Evolutionary conservation across 2,797 vertebrate species (phyloP), one percentile per base, ranked within the genome.

Genomic region (Anabas testudineus): DNA sequence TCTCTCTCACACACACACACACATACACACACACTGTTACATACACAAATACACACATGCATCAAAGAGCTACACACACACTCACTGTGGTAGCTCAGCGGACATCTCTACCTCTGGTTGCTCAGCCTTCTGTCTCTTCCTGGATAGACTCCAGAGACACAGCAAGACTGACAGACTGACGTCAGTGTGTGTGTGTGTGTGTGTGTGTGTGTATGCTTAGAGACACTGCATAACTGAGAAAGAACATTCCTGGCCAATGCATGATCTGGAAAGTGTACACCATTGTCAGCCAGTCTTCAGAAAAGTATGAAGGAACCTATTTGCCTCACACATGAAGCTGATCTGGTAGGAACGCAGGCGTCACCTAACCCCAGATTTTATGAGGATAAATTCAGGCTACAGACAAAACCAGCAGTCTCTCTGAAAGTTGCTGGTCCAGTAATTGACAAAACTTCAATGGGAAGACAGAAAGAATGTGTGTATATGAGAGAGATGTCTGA

Each of bases 121-220:
- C 54, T 80, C 70, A 62, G 69, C 87, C 86, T 80, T 87, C 87
- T 90, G 87, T 85, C 81, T 80, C 71, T 51, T 86, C 54, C 78
- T 79, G 85, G 81, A 86, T 47, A 62, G 46, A 76, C 82, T 74
- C 76, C 82, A 86, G 85, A 74, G 82, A 82, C 82, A 39, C 87
- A 81, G 80, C 67, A 9, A 66, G 81, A 80, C 67, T 39, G 67
- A 71, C 56, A 77, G 34, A 65, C 65, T 84, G 76, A 88, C 74
- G 82, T 88, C 69, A 71, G 48, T 10, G 15, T 26, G 51, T 21
- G 61, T 55, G 59, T 64, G 56, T 80, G 56, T 72, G 71, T 69
- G 39, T 61, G 28, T 70, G 62, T 65, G 34, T 80, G 52, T 42
- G 63, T 75, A 48, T 30, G 14, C 8, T 28, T 3, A 37, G 16